These are phyloP conservation scores for Oreocharis arfaki DNA, from an alignment of 2,113 vertebrate species.

Conservation along the genomic window DNA sequence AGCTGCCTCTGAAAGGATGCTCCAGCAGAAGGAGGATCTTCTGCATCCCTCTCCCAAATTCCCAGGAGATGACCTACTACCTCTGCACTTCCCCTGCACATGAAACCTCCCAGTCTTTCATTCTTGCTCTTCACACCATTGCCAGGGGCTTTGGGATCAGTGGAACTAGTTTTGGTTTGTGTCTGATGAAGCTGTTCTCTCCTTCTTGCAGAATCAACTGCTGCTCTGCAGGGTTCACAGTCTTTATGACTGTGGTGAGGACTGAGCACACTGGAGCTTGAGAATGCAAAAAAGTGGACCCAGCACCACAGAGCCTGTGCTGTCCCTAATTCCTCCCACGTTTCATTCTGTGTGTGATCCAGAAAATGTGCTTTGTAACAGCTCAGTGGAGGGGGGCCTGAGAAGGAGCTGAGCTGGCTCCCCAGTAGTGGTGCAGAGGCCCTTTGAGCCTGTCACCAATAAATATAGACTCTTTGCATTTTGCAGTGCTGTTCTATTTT, in stretches of 20 bases:
- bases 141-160: not conserved
- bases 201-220: slow-evolving; percentile 1
- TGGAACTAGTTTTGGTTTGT: not conserved
- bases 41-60: not conserved
- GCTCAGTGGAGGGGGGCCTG: no score
- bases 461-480: not conserved
- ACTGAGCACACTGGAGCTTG: not conserved
- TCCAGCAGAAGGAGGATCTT: not conserved
- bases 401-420: no score
- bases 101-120: not conserved
- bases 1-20: not conserved
- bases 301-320: not conserved
- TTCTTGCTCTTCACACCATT: not conserved
- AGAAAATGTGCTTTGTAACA: not conserved
- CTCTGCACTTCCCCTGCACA: not conserved
- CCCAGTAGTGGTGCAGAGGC: not conserved
- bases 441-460: not conserved
- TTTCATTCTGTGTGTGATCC: not conserved
- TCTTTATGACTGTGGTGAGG: not conserved
- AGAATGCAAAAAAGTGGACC: not conserved
- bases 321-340: not conserved
- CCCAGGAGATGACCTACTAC: not conserved
- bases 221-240: not conserved
- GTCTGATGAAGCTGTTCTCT: not conserved
- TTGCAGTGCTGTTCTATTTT: not conserved